A percentile compares a stretch with the other conserved stretches of the same genome.
Evolutionary conservation across 1,140 invertebrate genomes (phyloP).

Genomic region (Drosophila kikkawai): DNA sequence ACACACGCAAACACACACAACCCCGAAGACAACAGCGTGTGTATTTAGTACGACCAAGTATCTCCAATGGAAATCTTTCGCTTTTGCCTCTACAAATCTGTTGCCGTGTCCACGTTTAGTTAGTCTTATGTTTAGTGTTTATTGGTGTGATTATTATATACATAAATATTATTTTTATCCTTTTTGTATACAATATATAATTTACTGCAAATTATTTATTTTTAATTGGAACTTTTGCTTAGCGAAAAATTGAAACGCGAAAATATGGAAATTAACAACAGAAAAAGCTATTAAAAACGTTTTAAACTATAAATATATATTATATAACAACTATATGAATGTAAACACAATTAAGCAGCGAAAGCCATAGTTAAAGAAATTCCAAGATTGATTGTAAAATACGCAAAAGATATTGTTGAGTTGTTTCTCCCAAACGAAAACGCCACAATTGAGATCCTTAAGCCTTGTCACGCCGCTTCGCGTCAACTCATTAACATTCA

Average conservation of each 20-base stretch:
- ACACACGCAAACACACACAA: slow-evolving; percentile 11
- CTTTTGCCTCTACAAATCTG: slow-evolving; percentile 27
- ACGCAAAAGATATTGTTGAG: slow-evolving; percentile 51
- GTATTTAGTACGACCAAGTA: slow-evolving; percentile 21
- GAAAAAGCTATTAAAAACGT: slow-evolving; percentile 40
- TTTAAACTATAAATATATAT: slow-evolving; percentile 40
- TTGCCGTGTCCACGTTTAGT: slow-evolving; percentile 56
- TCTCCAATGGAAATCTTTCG: slow-evolving; percentile 6
- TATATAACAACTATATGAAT: slow-evolving; percentile 30
- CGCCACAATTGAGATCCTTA: slow-evolving; percentile 17
- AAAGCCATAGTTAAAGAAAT: slow-evolving; percentile 57
- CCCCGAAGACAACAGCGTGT: slow-evolving; percentile 5
- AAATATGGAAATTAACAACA: not conserved
- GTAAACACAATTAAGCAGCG: slow-evolving; percentile 50
- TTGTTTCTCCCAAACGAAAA: slow-evolving; percentile 25
- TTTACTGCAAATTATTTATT: slow-evolving; percentile 64
- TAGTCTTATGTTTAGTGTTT: slow-evolving; percentile 72
- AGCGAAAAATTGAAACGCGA: slow-evolving; percentile 58
- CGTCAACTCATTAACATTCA: slow-evolving; percentile 53
- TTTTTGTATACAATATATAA: slow-evolving; percentile 71
- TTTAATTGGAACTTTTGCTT: slow-evolving; percentile 67
- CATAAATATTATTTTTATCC: slow-evolving; percentile 64
- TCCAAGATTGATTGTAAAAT: slow-evolving; percentile 51
- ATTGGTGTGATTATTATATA: slow-evolving; percentile 72
- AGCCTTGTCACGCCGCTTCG: slow-evolving; percentile 67